Conservation (phyloP, 2,888 invertebrate species). For the Chirona hameri region DNA sequence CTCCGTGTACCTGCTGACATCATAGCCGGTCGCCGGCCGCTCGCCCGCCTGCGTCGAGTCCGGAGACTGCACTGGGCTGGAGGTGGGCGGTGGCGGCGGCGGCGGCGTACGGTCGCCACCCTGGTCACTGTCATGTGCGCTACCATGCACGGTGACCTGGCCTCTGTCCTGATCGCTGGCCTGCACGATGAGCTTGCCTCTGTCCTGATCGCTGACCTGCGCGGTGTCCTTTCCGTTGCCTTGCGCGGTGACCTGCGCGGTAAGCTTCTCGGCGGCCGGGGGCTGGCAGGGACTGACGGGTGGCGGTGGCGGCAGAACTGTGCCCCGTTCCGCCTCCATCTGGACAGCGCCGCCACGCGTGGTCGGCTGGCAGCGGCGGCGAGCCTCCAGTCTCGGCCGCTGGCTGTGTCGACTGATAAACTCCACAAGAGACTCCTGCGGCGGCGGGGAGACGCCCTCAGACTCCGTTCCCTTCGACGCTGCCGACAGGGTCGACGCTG, state of each 20-base stretch:
- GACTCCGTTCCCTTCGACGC: neutral
- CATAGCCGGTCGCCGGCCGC: neutral
- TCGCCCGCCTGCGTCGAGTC: conserved; percentile 13
- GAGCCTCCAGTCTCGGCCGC: neutral
- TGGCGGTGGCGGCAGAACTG: too few species aligned
- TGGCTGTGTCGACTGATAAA: neutral
- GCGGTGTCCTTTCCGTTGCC: too few species aligned
- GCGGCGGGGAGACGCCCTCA: neutral
- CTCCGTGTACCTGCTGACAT: neutral
- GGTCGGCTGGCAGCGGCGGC: neutral
- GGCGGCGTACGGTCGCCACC: too few species aligned
- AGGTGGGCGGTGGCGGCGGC: neutral
- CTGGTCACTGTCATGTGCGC: too few species aligned
- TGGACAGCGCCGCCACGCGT: neutral
- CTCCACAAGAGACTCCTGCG: neutral
- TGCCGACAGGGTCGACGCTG: neutral
- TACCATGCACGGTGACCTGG: too few species aligned
- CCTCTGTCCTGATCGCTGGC: too few species aligned
- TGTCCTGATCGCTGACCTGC: too few species aligned
- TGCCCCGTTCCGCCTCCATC: too few species aligned
- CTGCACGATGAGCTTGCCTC: too few species aligned
- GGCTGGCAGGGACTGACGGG: too few species aligned
- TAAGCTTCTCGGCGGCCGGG: too few species aligned
- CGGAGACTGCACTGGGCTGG: conserved; percentile 8
- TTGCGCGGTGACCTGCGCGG: too few species aligned